These are phyloP conservation scores for Gibbula magus DNA, from an alignment of 2,888 invertebrate genomes.

Conservation along the genomic window DNA sequence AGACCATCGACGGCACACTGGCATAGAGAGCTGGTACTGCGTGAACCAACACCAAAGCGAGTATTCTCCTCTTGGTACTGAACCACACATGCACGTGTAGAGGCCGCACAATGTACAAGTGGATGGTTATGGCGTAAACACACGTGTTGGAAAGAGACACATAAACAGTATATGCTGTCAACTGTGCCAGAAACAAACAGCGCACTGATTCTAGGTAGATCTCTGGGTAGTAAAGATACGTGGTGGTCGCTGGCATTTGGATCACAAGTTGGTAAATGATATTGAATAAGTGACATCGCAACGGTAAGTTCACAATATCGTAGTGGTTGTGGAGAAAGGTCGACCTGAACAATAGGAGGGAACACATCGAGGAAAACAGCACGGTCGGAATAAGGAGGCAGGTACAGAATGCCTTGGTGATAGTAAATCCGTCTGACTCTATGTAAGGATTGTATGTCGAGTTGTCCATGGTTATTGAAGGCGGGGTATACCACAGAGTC, in stretches of 20 bases:
- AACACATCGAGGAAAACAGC: too few relatives aligned
- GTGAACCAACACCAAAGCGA: not conserved
- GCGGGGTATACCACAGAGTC: too few relatives aligned
- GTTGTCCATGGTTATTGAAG: too few relatives aligned
- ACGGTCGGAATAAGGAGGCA: too few relatives aligned
- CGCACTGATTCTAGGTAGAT: not conserved
- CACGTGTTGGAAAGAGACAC: slow-evolving; percentile 3
- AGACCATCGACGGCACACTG: not conserved
- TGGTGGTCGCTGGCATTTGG: not conserved
- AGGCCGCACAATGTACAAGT: not conserved
- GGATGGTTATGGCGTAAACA: not conserved
- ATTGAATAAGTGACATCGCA: not conserved
- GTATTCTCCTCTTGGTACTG: not conserved
- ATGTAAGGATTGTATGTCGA: too few relatives aligned
- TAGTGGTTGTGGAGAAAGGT: not conserved
- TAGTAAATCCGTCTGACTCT: too few relatives aligned
- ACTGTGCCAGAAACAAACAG: not conserved
- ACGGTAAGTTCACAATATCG: not conserved
- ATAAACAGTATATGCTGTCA: not conserved
- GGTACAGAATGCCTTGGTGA: too few relatives aligned
- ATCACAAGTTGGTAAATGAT: not conserved
- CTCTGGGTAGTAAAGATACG: not conserved
- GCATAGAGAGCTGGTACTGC: not conserved
- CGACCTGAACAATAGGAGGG: not conserved
- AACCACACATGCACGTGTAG: slow-evolving; percentile 7